These are phyloP conservation scores for Andrena trimmerana DNA, from an alignment of 2,888 invertebrate species.

Conservation along the genomic window DNA sequence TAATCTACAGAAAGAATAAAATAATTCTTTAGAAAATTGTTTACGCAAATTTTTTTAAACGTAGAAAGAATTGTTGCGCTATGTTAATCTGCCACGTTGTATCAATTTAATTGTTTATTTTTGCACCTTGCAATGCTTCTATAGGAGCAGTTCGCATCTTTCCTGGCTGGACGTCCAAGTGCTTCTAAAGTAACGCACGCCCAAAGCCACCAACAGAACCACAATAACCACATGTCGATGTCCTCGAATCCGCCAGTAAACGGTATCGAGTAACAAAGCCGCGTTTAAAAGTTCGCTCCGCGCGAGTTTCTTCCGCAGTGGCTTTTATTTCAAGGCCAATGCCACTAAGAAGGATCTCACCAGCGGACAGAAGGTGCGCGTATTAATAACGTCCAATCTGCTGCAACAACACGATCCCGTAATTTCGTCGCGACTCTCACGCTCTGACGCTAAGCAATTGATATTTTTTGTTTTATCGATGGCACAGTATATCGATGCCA, in stretches of 20 bases:
- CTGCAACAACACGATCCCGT: constrained; percentile 20
- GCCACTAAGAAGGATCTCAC: constrained; percentile 21
- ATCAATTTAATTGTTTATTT: neutral
- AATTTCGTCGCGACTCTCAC: neutral
- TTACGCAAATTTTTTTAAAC: too few relatives aligned
- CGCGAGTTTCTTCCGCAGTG: constrained; percentile 41
- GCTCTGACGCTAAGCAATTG: constrained; percentile 20
- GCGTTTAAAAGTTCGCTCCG: constrained; percentile 32
- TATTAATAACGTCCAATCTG: constrained; percentile 19
- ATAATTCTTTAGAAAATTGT: too few relatives aligned
- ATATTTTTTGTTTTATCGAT: constrained; percentile 22
- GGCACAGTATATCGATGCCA: constrained; percentile 52
- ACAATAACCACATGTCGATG: constrained; percentile 79
- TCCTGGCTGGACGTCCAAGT: constrained; percentile 89
- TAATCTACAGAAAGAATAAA: too few relatives aligned
- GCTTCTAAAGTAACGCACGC: constrained; percentile 87
- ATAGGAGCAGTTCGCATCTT: constrained; percentile 89
- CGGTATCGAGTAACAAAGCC: constrained; percentile 77
- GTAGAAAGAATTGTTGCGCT: too few relatives aligned
- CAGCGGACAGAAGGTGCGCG: neutral
- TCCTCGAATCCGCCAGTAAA: constrained; percentile 75
- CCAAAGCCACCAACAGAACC: constrained; percentile 85
- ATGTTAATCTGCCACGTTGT: too few relatives aligned
- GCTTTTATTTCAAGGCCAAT: constrained; percentile 53
- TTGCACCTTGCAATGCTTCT: constrained; percentile 40